Evolutionary conservation across 2,113 vertebrate genomes (phyloP), one percentile per base, ranked within the genome.

Genomic region (Macquaria ambigua): DNA sequence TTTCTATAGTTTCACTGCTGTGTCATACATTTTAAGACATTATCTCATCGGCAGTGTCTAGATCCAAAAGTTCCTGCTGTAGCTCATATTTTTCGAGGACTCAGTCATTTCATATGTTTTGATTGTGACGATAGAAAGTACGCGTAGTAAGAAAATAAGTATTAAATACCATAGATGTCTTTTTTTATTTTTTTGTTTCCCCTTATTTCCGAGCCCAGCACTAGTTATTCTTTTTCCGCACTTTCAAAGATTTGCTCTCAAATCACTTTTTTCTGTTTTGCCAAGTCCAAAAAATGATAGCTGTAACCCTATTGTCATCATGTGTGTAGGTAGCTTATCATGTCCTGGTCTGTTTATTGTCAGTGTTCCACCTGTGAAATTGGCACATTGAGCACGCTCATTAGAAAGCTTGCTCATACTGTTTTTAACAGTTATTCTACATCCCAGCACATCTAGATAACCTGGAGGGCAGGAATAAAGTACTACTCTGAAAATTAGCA

Each of bases 401-500:
- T 63, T 80, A n/a, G 64, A 66, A 84, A 82, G 66, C 83, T 72
- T 69, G 67, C 53, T 76, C 77, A 75, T 64, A 63, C 58, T 75
- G 78, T 86, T 89, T 86, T 31, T 77, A 75, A 94, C 95, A 95
- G 95, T 96, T 95, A 77, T 71, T 88, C 89, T 87, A 71, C 90
- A 85, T 83, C 96, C 96, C 96, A 92, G 79, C 96, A 93, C 97
- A 96, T 97, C 96, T 94, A 94, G 96, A 97, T 96, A 97, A 98
- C 97, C 97, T 98, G 96, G 96, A 97, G 97, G 97, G 97, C 96
- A 97, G 94, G 96, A 97, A 97, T 90, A 87, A 94, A 92, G 86
- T 96, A 96, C 96, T 95, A 95, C 97, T 97, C 96, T 96, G 80
- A 88, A 93, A 93, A 93, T 97, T 94, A 95, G 97, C 97, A 97